Evolutionary conservation across 2,888 invertebrate species (phyloP), one percentile per base, ranked within the genome.

Genomic region (Drosophila prolongata): DNA sequence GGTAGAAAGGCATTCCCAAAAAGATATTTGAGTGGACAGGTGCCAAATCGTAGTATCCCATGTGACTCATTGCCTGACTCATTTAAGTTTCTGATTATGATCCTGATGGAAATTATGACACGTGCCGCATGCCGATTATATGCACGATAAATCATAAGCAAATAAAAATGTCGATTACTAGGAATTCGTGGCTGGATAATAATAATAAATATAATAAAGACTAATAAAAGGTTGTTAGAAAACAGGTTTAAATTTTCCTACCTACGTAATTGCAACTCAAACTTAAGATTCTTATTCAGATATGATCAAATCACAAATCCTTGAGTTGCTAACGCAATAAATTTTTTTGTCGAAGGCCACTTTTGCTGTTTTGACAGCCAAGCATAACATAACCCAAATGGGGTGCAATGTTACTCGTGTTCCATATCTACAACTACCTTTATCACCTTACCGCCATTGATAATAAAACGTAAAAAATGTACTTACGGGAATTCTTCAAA

Each of bases 61-160:
- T 9, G 35, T 62, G 66, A 66, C 4, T 62, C 62, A 65, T 24
- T 16, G 11, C 0, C 14, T 53, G 53, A 62, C 16, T 66, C 66
- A 66, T 64, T 66, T 47, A 43, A 43, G 59, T 59, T 30, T 64
- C 62, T 30, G 35, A 64, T 64, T 66, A 10, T 47, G 38, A 47
- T 66, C 64, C 64, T 53, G 52, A 27, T 66, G 38, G n/a, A 27
- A 53, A 47, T 37, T 47, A 42, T 66, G 47, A n/a, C 66, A 66
- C 66, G 66, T 30, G 66, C 47, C 64, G 9, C 11, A 10, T 24
- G 16, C 34, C 40, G 65, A 62, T 65, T 62, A 19, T 3, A 11
- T 3, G 3, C n/a, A 38, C 34, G 52, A 61, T 53, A 52, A 27
- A 60, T 60, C 30, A 38, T 16, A 6, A 10, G 14, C 40, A 57